These are phyloP conservation scores for Tympanoctomys barrerae DNA, from an alignment of 2,797 vertebrate genomes.

Conservation along the genomic window DNA sequence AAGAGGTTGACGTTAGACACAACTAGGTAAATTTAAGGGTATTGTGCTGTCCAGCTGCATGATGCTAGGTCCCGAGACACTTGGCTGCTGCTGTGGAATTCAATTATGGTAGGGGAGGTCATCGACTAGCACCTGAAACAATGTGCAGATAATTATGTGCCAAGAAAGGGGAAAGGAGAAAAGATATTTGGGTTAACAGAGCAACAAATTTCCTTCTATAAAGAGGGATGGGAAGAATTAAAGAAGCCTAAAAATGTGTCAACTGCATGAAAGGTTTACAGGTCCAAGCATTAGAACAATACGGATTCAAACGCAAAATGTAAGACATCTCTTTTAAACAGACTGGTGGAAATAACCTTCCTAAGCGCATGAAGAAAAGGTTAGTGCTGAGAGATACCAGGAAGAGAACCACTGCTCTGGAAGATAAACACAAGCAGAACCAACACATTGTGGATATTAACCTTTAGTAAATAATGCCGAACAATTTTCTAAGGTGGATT, in stretches of 20 bases:
- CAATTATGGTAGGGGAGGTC: neutral
- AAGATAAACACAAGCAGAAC: neutral
- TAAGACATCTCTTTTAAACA: neutral
- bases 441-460: neutral
- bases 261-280: neutral
- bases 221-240: neutral
- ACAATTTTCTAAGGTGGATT: neutral
- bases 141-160: neutral
- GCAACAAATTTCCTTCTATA: neutral
- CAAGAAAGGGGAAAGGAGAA: conserved; percentile 6
- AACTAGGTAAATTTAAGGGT: neutral
- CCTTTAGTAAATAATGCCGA: neutral
- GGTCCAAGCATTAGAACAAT: neutral
- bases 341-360: neutral
- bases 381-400: neutral
- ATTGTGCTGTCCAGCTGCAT: neutral
- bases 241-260: neutral
- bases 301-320: neutral
- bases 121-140: neutral
- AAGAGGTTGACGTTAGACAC: neutral
- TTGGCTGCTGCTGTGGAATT: neutral
- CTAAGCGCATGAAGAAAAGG: neutral
- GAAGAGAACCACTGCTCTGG: neutral
- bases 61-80: neutral
- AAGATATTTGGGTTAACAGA: neutral